Percentiles rank a stretch among this genome's conserved stretches.
These are phyloP conservation scores for Sarcophaga carnaria DNA, from an alignment of 2,888 invertebrate species.

Conservation along the genomic window DNA sequence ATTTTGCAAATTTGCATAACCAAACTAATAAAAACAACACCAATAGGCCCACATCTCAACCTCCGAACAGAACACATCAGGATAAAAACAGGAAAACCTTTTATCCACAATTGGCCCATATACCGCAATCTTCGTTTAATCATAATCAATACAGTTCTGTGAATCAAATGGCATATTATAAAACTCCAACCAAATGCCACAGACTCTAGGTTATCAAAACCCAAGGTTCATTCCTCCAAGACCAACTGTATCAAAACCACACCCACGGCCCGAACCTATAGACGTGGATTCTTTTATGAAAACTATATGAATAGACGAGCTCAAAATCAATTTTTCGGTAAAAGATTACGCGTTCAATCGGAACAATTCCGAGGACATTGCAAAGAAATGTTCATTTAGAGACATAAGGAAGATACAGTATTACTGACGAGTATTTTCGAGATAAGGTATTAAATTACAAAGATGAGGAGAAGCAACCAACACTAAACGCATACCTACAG, in stretches of 20 bases:
- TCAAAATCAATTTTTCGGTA: neutral
- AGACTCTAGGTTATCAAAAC: neutral
- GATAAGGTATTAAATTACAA: constrained; percentile 27
- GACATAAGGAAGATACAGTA: neutral
- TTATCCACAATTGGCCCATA: no score
- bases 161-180: no score
- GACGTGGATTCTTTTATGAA: neutral
- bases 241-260: constrained; percentile 9
- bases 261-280: neutral
- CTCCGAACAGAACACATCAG: no score
- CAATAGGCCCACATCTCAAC: no score
- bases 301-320: neutral
- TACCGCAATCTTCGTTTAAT: no score
- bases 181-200: no score
- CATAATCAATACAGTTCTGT: no score
- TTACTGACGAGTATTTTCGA: neutral
- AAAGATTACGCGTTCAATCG: neutral
- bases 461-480: constrained; percentile 17
- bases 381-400: constrained; percentile 27
- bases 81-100: no score
- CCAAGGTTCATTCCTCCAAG: constrained; percentile 23
- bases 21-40: no score
- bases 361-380: neutral
- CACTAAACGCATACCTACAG: constrained; percentile 23
- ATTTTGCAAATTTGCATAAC: no score